phyloP scores from a whole-genome alignment of 2,888 invertebrate species.

The Lycophotia porphyrea region DNA sequence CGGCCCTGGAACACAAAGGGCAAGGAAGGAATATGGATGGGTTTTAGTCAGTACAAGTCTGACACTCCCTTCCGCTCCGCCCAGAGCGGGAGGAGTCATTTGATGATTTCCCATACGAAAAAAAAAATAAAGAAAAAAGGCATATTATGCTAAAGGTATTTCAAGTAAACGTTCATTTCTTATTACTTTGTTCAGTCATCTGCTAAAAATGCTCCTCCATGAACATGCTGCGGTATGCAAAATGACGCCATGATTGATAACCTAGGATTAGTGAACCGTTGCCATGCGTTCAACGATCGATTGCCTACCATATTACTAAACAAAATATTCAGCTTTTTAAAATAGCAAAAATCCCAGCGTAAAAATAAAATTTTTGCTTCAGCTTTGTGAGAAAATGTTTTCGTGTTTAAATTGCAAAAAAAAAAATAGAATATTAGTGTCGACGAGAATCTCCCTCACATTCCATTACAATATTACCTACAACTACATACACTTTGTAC shows the following conservation, averaged over 20 bases:
- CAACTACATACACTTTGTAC: conserved; percentile 18
- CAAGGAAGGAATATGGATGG: too few species aligned
- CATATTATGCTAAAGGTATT: neutral
- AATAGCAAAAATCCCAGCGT: neutral
- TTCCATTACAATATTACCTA: conserved; percentile 46
- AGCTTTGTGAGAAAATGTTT: conserved; percentile 5
- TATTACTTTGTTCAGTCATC: neutral
- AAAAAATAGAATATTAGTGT: neutral
- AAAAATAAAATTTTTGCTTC: conserved; percentile 12
- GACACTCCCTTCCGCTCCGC: too few species aligned
- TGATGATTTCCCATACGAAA: too few species aligned
- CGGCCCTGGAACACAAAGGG: too few species aligned
- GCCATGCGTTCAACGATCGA: conserved; percentile 21
- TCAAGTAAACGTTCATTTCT: neutral
- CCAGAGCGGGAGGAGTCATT: too few species aligned
- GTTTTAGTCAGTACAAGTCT: too few species aligned
- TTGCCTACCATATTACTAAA: conserved; percentile 13
- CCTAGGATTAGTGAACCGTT: conserved; percentile 6
- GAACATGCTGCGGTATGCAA: conserved; percentile 7
- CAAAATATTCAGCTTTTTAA: conserved; percentile 15
- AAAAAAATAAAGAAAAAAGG: too few species aligned
- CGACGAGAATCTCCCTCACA: conserved; percentile 8
- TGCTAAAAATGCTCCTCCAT: neutral
- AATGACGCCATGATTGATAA: conserved; percentile 33
- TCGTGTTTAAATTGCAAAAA: conserved; percentile 32